Conservation (phyloP, 2,797 vertebrate species). For the Psittacula echo region DNA sequence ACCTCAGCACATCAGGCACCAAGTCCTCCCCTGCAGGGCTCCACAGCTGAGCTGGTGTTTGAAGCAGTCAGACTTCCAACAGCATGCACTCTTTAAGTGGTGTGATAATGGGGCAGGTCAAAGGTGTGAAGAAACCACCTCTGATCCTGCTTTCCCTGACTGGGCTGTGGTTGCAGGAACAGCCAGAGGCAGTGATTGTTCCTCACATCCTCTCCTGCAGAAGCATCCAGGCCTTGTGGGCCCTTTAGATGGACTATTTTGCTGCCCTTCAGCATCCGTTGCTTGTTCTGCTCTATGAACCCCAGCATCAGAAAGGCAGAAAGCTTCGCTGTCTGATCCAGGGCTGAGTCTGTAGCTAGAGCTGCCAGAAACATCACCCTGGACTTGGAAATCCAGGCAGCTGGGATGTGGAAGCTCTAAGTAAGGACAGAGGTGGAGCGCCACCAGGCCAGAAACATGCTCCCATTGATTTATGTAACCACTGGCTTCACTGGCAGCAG, state of each 20-base stretch:
- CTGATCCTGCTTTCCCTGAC: background rate
- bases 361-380: background rate
- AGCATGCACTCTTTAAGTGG: background rate
- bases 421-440: background rate
- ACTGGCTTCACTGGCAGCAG: background rate
- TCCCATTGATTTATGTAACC: background rate
- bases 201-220: background rate
- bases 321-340: accelerated
- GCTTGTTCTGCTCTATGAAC: background rate
- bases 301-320: background rate
- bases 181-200: background rate
- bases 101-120: background rate
- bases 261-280: background rate
- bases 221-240: background rate
- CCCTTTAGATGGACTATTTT: background rate
- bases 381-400: background rate
- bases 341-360: background rate
- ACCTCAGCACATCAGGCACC: accelerated
- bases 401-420: background rate
- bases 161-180: background rate
- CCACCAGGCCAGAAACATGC: background rate
- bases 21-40: background rate
- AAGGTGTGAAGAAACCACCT: background rate
- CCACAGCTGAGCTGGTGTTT: background rate
- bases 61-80: background rate